Conservation (phyloP, 2,797 vertebrate genomes). For the Tapera naevia region DNA sequence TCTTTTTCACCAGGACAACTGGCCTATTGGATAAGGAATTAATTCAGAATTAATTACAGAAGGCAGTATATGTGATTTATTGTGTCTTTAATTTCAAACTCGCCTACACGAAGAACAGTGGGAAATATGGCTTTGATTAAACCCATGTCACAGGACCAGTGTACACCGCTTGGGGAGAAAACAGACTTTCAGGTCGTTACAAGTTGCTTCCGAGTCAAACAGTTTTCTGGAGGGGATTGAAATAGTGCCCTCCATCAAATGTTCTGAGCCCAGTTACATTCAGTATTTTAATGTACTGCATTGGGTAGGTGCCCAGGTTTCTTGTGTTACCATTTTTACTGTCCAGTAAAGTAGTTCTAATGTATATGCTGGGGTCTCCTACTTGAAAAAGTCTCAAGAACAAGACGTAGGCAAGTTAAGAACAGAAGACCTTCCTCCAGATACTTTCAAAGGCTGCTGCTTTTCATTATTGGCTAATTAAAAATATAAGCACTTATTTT, state of each 20-base stretch:
- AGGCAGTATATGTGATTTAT: neutral
- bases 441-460: neutral
- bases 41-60: neutral
- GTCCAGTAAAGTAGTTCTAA: neutral
- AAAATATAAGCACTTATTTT: neutral
- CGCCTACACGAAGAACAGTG: neutral
- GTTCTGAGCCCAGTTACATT: neutral
- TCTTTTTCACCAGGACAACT: neutral
- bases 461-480: neutral
- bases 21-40: neutral
- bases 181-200: neutral
- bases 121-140: neutral
- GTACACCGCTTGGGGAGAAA: neutral
- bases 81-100: neutral
- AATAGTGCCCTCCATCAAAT: neutral
- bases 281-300: neutral
- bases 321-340: neutral
- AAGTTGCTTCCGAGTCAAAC: neutral
- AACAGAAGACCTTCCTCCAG: neutral
- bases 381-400: neutral
- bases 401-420: neutral
- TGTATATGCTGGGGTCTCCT: fast-evolving
- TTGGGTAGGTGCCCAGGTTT: neutral
- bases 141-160: neutral
- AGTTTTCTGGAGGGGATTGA: neutral